These are phyloP conservation scores for Elymnias hypermnestra DNA, from an alignment of 1,140 invertebrate species.

Conservation along the genomic window DNA sequence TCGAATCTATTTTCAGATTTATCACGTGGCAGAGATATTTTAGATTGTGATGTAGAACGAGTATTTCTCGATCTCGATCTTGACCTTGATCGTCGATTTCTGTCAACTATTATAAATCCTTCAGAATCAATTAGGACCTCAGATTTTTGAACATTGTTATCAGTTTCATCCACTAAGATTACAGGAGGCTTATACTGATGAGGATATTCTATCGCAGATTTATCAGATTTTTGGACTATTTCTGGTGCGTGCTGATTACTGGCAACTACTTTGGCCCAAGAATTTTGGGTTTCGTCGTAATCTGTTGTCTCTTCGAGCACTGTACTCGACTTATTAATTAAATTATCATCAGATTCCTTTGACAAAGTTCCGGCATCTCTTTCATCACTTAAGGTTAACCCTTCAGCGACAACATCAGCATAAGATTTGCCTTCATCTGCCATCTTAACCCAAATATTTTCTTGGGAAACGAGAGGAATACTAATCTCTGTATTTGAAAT, in stretches of 20 bases:
- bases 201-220: constrained; percentile 7
- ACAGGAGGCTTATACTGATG: constrained; percentile 41
- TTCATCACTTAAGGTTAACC: constrained; percentile 24
- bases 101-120: constrained; percentile 65
- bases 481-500: too few species aligned
- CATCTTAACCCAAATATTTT: constrained; percentile 67
- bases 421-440: constrained; percentile 77
- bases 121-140: constrained; percentile 53
- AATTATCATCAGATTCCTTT: constrained; percentile 10
- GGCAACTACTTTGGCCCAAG: constrained; percentile 72
- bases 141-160: constrained; percentile 35
- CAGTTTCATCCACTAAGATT: constrained; percentile 62
- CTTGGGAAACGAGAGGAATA: too few species aligned
- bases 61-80: constrained; percentile 62
- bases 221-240: constrained; percentile 24
- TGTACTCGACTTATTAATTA: constrained; percentile 8
- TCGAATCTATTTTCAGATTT: constrained; percentile 63
- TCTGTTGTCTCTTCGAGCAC: constrained; percentile 13
- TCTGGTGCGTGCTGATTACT: constrained; percentile 47
- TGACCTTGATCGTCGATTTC: constrained; percentile 34
- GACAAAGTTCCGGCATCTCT: constrained; percentile 12
- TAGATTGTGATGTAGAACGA: constrained; percentile 35
- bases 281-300: constrained; percentile 18
- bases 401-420: constrained; percentile 76
- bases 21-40: constrained; percentile 32